A percentile compares a stretch with the other conserved stretches of the same genome.
Evolutionary conservation across 1,140 invertebrate species (phyloP).

Genomic region (Amphibalanus amphitrite): DNA sequence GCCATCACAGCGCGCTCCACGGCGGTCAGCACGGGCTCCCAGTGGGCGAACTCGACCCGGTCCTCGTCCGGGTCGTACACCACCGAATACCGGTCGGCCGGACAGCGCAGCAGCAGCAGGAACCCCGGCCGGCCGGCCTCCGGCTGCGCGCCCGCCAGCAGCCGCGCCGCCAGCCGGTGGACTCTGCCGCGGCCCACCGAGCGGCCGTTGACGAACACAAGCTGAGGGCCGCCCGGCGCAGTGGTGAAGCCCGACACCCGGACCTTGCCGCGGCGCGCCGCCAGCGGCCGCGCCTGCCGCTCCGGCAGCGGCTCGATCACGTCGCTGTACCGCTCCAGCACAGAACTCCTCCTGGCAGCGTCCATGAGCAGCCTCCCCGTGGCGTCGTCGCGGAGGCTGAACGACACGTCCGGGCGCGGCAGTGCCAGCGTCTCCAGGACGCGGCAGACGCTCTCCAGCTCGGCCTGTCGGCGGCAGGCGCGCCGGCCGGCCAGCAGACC

Average conservation of each 20-base stretch:
- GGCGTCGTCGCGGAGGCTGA: conserved; percentile 41
- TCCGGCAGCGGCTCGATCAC: not conserved
- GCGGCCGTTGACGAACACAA: not conserved
- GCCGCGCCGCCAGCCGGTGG: not conserved
- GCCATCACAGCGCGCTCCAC: not conserved
- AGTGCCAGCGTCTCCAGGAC: conserved; percentile 38
- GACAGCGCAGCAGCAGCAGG: not conserved
- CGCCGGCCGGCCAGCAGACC: conserved; percentile 42
- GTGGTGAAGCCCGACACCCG: not conserved
- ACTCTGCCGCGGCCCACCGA: not conserved
- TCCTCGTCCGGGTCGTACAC: not conserved
- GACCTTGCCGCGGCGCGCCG: not conserved
- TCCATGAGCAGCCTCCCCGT: conserved; percentile 35
- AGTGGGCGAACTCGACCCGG: not conserved
- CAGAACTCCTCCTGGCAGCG: conserved; percentile 33
- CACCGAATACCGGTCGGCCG: not conserved
- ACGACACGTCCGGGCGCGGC: conserved; percentile 35
- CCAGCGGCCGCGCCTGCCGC: not conserved
- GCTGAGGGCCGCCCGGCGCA: not conserved
- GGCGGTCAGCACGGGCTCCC: not conserved
- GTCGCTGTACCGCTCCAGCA: conserved; percentile 19
- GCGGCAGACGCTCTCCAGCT: conserved; percentile 36
- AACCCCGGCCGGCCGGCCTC: not conserved
- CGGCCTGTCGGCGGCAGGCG: conserved; percentile 37
- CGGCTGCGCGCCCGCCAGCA: not conserved